phyloP scores from a whole-genome alignment of 1,140 invertebrate genomes.

The Neelides sp. region DNA sequence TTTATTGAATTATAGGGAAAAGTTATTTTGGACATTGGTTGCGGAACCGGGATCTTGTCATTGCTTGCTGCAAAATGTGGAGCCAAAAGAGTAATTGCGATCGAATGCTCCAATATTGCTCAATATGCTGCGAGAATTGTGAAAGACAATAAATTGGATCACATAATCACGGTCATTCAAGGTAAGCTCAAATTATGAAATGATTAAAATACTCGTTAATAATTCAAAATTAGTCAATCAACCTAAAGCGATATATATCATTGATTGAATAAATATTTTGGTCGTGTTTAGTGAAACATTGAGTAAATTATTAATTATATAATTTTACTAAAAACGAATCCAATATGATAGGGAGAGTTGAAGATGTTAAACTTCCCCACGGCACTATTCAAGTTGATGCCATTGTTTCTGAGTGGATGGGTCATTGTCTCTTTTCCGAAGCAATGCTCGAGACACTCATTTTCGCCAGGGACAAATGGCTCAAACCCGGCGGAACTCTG shows the following conservation, averaged over 20 bases:
- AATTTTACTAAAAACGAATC: neutral
- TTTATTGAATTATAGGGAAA: constrained; percentile 33
- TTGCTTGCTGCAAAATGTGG: constrained; percentile 54
- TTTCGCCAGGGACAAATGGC: constrained; percentile 48
- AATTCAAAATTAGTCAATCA: neutral
- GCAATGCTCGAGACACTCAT: constrained; percentile 47
- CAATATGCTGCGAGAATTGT: constrained; percentile 40
- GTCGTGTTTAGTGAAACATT: neutral
- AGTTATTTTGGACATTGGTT: constrained; percentile 51
- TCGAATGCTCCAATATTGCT: constrained; percentile 45
- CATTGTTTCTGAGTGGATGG: constrained; percentile 55
- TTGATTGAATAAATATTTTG: neutral
- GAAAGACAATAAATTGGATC: constrained; percentile 12
- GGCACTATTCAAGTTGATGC: constrained; percentile 45
- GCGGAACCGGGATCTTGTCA: constrained; percentile 52
- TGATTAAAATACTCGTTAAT: neutral
- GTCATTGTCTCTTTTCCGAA: constrained; percentile 51
- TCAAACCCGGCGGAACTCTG: constrained; percentile 31
- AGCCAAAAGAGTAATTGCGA: constrained; percentile 47
- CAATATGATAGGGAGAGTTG: constrained; percentile 36
- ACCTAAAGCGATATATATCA: neutral
- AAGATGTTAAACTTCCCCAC: constrained; percentile 41
- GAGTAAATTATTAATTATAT: neutral
- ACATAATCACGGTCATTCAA: constrained; percentile 39
- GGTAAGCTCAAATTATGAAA: constrained; percentile 33